Percentiles rank a stretch among this genome's conserved stretches.
Evolutionary conservation across 1,140 invertebrate genomes (phyloP).

Genomic region (Monomorium pharaonis): DNA sequence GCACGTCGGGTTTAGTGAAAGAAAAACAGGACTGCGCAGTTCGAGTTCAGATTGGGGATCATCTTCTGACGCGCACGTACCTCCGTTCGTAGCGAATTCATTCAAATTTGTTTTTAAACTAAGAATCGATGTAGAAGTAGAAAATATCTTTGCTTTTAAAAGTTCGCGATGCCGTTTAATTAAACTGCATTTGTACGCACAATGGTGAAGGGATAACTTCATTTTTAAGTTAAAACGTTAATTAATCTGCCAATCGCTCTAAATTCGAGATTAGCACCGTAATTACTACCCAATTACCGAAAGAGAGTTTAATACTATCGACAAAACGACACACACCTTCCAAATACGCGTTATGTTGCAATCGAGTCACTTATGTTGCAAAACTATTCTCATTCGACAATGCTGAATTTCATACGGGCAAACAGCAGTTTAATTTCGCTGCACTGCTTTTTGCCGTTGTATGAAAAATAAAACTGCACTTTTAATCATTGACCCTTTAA

Average conservation of each 20-base stretch:
- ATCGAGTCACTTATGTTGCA: not conserved
- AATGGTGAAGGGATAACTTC: not conserved
- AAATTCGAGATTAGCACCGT: slow-evolving; percentile 11
- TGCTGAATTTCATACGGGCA: not conserved
- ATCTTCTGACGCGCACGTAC: too few species aligned
- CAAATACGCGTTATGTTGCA: not conserved
- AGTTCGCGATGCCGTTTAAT: not conserved
- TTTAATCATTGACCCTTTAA: not conserved
- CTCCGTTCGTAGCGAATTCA: too few species aligned
- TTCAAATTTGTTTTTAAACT: not conserved
- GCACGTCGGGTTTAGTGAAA: not conserved
- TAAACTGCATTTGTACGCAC: not conserved
- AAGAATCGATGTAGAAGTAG: not conserved
- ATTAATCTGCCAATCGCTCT: slow-evolving; percentile 35
- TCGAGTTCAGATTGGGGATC: not conserved
- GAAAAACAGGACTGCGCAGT: not conserved
- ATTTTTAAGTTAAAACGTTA: slow-evolving; percentile 22
- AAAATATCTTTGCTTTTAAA: not conserved
- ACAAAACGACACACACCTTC: slow-evolving; percentile 23
- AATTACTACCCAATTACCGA: slow-evolving; percentile 31
- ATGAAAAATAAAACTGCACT: not conserved
- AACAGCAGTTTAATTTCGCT: not conserved
- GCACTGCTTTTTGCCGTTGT: not conserved
- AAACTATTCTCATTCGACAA: not conserved
- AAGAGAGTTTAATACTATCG: slow-evolving; percentile 38